Conservation (phyloP, 2,888 invertebrate species). For the Drosophila kuntzei region DNA sequence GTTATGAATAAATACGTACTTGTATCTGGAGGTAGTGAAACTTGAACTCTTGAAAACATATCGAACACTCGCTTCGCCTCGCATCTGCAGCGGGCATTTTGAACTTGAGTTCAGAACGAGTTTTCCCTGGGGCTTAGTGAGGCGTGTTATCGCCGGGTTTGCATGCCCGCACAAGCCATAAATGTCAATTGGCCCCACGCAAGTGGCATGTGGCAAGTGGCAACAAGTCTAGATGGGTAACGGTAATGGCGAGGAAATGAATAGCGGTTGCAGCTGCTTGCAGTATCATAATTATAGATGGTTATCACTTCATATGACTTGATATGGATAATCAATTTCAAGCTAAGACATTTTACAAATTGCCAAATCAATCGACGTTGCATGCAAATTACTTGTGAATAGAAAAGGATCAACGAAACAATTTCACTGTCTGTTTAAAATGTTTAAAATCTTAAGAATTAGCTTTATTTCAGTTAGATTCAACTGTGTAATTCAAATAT, state of each 20-base stretch:
- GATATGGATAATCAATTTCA: slow-evolving; percentile 27
- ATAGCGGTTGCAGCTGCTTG: slow-evolving; percentile 44
- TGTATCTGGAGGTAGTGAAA: slow-evolving; percentile 8
- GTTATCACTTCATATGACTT: slow-evolving; percentile 37
- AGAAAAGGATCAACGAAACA: not conserved
- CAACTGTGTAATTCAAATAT: too few species aligned
- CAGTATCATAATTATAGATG: slow-evolving; percentile 52
- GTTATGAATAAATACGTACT: slow-evolving; percentile 71
- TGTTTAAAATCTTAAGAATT: too few species aligned
- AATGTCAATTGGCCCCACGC: slow-evolving; percentile 69
- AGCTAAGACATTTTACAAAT: not conserved
- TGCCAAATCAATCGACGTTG: not conserved
- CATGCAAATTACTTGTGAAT: not conserved
- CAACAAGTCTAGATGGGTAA: slow-evolving; percentile 42
- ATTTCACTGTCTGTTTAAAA: not conserved
- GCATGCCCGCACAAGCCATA: slow-evolving; percentile 76
- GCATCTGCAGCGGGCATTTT: slow-evolving; percentile 16
- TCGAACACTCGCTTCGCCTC: slow-evolving; percentile 28
- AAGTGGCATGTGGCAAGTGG: slow-evolving; percentile 34
- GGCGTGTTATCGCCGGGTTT: slow-evolving; percentile 66
- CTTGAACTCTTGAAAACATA: slow-evolving; percentile 34
- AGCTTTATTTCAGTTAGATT: too few species aligned
- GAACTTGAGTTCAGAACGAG: slow-evolving; percentile 18
- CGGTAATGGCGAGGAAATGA: slow-evolving; percentile 52
- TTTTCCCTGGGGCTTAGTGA: slow-evolving; percentile 52